Conservation (phyloP, 2,888 invertebrate species). For the Lithodes maja region DNA sequence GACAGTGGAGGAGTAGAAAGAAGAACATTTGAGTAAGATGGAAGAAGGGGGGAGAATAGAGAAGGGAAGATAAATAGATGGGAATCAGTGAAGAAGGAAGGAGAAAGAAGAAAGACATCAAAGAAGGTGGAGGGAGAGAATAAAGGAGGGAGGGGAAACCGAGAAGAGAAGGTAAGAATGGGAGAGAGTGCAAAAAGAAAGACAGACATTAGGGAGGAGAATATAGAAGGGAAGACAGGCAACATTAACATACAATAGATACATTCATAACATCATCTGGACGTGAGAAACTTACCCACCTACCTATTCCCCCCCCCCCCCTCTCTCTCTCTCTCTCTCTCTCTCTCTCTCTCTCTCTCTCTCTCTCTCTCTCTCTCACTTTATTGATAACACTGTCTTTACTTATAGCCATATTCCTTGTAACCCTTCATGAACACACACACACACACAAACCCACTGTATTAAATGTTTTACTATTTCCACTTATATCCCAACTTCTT, state of each 20-base stretch:
- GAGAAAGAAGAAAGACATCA: background rate
- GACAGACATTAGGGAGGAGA: background rate
- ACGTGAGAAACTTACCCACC: slow-evolving; percentile 18
- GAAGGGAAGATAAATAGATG: background rate
- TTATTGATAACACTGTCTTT: no score
- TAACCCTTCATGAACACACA: no score
- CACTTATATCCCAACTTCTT: no score
- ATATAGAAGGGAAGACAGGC: background rate
- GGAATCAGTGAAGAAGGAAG: background rate
- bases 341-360: slow-evolving; percentile 32
- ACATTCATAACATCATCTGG: background rate
- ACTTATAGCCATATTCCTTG: no score
- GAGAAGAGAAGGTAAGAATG: background rate
- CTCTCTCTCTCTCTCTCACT: slow-evolving; percentile 21
- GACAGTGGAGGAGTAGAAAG: background rate
- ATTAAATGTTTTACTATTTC: no score
- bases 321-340: slow-evolving; percentile 8
- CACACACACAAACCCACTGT: no score
- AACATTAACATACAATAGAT: slow-evolving; percentile 11
- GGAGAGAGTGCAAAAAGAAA: background rate
- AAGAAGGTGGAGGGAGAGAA: background rate
- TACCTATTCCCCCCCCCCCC: background rate
- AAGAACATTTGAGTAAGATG: background rate
- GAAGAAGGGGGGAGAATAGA: background rate
- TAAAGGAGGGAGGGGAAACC: background rate